A percentile compares a stretch with the other conserved stretches of the same genome.
phyloP scores from a whole-genome alignment of 2,113 vertebrate species.

The Pleuronectes platessa region DNA sequence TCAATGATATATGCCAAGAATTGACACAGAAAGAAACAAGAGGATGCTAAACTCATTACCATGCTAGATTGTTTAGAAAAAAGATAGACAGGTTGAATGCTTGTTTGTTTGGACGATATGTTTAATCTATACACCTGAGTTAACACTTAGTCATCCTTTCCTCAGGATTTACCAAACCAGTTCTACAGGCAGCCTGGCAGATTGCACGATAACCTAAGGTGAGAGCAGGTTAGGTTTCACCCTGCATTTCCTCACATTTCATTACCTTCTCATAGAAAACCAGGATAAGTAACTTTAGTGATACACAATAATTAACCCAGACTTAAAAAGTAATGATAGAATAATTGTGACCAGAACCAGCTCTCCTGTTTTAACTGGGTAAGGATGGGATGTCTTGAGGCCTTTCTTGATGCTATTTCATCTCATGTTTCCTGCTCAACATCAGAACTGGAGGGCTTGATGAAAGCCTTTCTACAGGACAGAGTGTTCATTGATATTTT shows the following conservation, averaged over 20 bases:
- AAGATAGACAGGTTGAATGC: neutral
- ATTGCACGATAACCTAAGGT: conserved; percentile 93
- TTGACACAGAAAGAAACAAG: too few species aligned
- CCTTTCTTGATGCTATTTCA: neutral
- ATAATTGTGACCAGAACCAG: neutral
- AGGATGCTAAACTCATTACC: too few species aligned
- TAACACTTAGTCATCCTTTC: neutral
- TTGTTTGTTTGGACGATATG: neutral
- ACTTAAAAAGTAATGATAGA: neutral
- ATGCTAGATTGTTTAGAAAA: too few species aligned
- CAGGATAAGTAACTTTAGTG: neutral
- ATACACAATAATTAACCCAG: neutral
- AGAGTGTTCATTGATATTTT: neutral
- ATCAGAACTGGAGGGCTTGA: neutral
- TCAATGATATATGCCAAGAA: too few species aligned
- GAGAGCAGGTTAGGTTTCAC: conserved; percentile 35
- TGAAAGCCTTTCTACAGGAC: too few species aligned
- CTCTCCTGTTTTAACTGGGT: too few species aligned
- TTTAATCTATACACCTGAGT: neutral
- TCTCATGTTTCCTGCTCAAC: neutral
- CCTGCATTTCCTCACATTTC: too few species aligned
- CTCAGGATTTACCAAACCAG: conserved; percentile 96
- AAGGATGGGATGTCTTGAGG: too few species aligned
- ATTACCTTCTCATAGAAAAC: too few species aligned
- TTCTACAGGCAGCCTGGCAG: conserved; percentile 90